A percentile compares a stretch with the other conserved stretches of the same genome.
phyloP scores from a whole-genome alignment of 2,797 vertebrate genomes.

The Poecilia picta region DNA sequence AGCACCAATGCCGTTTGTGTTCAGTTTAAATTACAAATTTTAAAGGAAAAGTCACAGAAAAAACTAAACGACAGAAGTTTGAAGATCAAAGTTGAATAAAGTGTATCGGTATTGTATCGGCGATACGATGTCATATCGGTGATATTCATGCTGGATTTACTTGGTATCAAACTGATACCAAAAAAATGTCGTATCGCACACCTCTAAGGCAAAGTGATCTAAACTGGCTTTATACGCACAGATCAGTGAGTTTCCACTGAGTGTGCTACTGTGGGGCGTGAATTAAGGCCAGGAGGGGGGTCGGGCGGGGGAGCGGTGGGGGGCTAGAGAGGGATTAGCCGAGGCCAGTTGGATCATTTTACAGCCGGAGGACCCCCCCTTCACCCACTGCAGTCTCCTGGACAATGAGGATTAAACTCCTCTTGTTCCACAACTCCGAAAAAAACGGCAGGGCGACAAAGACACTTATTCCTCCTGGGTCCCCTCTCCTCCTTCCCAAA shows the following conservation, averaged over 20 bases:
- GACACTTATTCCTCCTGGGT: slow-evolving; percentile 80
- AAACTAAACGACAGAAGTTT: too few species aligned
- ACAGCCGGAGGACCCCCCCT: slow-evolving; percentile 83
- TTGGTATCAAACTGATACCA: too few species aligned
- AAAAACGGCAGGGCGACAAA: slow-evolving; percentile 80
- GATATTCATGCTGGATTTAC: neutral
- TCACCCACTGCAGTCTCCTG: slow-evolving; percentile 77
- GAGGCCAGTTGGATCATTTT: slow-evolving; percentile 98
- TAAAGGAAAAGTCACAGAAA: too few species aligned
- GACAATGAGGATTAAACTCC: slow-evolving; percentile 88
- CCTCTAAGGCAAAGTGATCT: too few species aligned
- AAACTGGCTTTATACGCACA: neutral
- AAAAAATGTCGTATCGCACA: too few species aligned
- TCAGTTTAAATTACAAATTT: too few species aligned
- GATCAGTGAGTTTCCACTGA: slow-evolving; percentile 38
- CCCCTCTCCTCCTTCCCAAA: slow-evolving; percentile 26
- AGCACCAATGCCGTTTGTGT: too few species aligned
- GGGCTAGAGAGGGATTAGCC: slow-evolving; percentile 92
- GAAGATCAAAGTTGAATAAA: too few species aligned
- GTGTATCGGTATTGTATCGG: too few species aligned
- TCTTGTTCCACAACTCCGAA: slow-evolving; percentile 85
- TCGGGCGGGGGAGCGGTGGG: slow-evolving; percentile 78
- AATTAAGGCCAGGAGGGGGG: slow-evolving; percentile 68
- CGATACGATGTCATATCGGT: too few species aligned
- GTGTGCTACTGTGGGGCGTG: slow-evolving; percentile 52